Conservation (phyloP, 2,113 vertebrate genomes). For the Haplochromis burtoni region DNA sequence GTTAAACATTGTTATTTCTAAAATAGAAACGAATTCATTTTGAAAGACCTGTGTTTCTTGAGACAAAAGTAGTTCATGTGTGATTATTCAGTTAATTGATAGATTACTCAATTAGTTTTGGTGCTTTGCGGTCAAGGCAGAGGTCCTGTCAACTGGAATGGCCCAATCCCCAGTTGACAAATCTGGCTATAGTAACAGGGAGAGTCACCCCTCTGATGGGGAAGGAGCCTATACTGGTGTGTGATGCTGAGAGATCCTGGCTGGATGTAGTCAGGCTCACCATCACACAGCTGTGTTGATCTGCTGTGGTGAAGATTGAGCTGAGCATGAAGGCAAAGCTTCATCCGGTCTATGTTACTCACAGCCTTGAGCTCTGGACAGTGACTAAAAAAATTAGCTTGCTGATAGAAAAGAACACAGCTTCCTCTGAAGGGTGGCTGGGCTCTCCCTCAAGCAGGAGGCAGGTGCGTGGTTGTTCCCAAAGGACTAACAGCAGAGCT, state of each 20-base stretch:
- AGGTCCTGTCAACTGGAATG: background rate
- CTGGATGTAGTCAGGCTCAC: background rate
- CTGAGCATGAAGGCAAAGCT: background rate
- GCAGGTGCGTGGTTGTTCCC: too few species aligned
- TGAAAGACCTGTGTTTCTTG: too few species aligned
- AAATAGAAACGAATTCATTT: rapidly evolving
- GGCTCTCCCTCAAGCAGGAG: background rate
- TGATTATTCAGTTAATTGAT: background rate
- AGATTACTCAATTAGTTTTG: background rate
- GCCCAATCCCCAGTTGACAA: background rate
- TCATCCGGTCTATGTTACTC: background rate
- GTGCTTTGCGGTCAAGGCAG: background rate
- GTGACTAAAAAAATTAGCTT: background rate
- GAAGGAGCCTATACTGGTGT: too few species aligned
- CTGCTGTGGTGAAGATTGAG: background rate
- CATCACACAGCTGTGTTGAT: background rate
- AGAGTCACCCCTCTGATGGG: background rate
- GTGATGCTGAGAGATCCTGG: background rate
- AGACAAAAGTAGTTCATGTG: too few species aligned
- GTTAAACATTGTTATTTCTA: background rate
- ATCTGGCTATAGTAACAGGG: background rate
- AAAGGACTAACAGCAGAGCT: too few species aligned
- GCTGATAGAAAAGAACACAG: background rate
- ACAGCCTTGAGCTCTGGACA: background rate
- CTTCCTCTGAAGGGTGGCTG: background rate